phyloP scores from a whole-genome alignment of 2,797 vertebrate genomes.

The Podarcis lilfordi region DNA sequence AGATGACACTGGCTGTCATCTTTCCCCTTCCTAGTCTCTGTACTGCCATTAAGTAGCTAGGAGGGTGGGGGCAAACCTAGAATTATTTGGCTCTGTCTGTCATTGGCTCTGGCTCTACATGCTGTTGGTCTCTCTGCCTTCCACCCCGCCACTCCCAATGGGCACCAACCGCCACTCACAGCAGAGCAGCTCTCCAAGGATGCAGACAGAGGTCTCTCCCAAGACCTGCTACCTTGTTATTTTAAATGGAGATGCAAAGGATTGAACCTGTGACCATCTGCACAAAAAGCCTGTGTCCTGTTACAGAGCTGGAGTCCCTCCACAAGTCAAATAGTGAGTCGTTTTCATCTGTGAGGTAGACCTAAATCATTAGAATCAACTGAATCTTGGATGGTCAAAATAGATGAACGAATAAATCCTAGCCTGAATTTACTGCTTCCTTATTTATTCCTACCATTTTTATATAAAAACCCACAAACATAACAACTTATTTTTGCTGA shows the following conservation, averaged over 20 bases:
- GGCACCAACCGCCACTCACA: background rate
- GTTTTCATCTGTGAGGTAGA: background rate
- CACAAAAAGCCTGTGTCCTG: background rate
- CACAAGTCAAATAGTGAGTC: background rate
- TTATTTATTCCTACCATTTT: background rate
- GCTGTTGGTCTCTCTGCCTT: too few species aligned
- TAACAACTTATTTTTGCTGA: background rate
- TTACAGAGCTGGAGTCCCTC: background rate
- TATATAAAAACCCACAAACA: background rate
- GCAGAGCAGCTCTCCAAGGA: background rate
- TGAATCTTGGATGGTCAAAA: background rate
- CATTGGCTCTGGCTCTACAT: too few species aligned
- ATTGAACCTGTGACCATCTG: background rate
- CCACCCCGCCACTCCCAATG: too few species aligned
- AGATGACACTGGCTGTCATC: too few species aligned
- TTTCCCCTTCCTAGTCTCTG: too few species aligned
- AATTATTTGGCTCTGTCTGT: too few species aligned
- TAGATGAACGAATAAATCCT: background rate
- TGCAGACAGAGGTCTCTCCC: background rate
- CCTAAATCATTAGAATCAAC: background rate
- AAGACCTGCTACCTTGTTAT: background rate
- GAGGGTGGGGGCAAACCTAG: too few species aligned
- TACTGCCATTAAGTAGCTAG: too few species aligned
- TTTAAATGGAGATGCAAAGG: background rate
- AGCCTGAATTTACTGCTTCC: constrained; percentile 11